These are phyloP conservation scores for Hipparchia semele DNA, from an alignment of 2,888 invertebrate genomes.

Conservation along the genomic window DNA sequence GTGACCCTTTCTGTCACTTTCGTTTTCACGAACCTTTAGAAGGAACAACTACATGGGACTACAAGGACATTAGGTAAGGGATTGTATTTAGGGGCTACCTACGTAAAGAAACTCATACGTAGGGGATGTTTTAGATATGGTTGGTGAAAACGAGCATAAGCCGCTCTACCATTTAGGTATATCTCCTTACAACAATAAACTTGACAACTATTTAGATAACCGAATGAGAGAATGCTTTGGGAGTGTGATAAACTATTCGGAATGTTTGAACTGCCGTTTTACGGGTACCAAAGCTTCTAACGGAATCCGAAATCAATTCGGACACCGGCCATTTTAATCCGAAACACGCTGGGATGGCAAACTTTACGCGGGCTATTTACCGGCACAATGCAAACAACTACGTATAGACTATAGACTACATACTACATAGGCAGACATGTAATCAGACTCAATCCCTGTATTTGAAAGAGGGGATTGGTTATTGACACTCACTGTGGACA, in stretches of 20 bases:
- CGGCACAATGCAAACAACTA: constrained; percentile 48
- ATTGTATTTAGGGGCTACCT: too few species aligned
- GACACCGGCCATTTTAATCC: constrained; percentile 50
- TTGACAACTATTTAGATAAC: constrained; percentile 52
- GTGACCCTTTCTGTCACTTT: too few species aligned
- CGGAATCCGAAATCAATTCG: constrained; percentile 47
- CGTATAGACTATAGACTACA: constrained; percentile 37
- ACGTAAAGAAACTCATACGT: too few species aligned
- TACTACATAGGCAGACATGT: neutral
- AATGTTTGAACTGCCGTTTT: constrained; percentile 32
- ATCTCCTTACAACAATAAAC: constrained; percentile 8
- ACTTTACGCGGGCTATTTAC: constrained; percentile 40
- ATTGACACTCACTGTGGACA: neutral
- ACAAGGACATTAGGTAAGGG: too few species aligned
- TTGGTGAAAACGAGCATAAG: neutral
- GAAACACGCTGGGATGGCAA: constrained; percentile 48
- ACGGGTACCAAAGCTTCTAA: constrained; percentile 26
- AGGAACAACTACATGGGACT: too few species aligned
- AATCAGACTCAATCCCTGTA: neutral
- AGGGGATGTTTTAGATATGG: too few species aligned
- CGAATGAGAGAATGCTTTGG: constrained; percentile 59
- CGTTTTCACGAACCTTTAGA: too few species aligned
- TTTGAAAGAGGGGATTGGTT: neutral
- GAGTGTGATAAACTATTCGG: constrained; percentile 38
- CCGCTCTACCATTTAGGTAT: neutral